These are phyloP conservation scores for Daubentonia madagascariensis DNA, from an alignment of 2,113 vertebrate species.

Conservation along the genomic window DNA sequence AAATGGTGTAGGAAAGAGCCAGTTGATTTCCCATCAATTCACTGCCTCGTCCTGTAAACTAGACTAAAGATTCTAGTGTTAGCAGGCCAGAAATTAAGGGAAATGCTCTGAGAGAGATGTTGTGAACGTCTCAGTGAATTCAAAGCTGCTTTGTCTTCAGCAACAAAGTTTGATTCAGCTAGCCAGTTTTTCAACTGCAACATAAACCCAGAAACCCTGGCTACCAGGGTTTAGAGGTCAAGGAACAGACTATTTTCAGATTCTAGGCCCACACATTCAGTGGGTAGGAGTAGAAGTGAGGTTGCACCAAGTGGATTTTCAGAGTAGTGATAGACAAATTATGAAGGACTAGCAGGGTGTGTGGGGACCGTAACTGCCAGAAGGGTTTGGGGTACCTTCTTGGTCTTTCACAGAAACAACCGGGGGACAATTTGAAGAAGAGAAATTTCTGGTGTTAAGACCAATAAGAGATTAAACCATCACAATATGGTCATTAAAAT, in stretches of 20 bases:
- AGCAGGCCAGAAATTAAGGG: neutral
- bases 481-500: neutral
- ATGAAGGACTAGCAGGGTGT: neutral
- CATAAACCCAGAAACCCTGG: neutral
- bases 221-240: neutral
- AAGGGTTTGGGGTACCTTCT: neutral
- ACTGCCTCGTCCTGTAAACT: neutral
- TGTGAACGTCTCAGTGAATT: neutral
- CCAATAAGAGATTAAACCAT: neutral
- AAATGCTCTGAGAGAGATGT: neutral
- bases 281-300: neutral
- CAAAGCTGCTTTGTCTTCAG: conserved; percentile 8
- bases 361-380: neutral
- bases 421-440: neutral
- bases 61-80: neutral
- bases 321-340: neutral
- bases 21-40: neutral
- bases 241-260: neutral
- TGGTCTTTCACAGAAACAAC: neutral
- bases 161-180: neutral
- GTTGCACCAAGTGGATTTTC: neutral
- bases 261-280: neutral
- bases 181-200: neutral
- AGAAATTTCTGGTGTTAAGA: neutral
- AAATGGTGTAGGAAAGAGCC: neutral